Conservation (phyloP, 1,140 invertebrate species). For the Lasaia peninsularis region DNA sequence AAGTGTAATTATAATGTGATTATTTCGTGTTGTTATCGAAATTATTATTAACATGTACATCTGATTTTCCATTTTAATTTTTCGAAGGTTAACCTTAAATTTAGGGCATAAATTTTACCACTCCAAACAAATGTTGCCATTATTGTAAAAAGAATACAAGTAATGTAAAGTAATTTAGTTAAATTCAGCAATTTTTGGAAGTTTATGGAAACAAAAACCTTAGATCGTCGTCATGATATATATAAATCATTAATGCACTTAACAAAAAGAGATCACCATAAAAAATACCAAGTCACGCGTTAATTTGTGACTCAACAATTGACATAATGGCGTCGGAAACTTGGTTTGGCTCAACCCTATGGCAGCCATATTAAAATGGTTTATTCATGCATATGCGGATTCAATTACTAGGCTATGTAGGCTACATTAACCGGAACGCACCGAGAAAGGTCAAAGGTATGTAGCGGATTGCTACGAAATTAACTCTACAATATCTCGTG, state of each 20-base stretch:
- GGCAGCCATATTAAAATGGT: slow-evolving; percentile 34
- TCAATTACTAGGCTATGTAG: slow-evolving; percentile 44
- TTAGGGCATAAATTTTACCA: too few relatives aligned
- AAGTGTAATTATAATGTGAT: too few relatives aligned
- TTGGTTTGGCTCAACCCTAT: slow-evolving; percentile 14
- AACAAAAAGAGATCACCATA: not conserved
- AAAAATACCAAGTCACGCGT: not conserved
- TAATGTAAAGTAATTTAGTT: too few relatives aligned
- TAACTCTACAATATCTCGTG: slow-evolving; percentile 15
- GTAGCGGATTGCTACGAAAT: slow-evolving; percentile 26
- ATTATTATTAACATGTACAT: too few relatives aligned
- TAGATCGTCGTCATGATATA: too few relatives aligned
- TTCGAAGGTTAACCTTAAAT: too few relatives aligned
- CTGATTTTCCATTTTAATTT: too few relatives aligned
- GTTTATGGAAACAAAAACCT: too few relatives aligned
- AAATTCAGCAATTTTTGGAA: too few relatives aligned
- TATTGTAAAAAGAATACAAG: too few relatives aligned
- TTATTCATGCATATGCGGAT: slow-evolving; percentile 47
- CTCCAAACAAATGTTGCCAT: too few relatives aligned
- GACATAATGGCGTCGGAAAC: not conserved
- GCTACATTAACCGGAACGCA: slow-evolving; percentile 36
- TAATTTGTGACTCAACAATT: not conserved
- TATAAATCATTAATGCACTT: not conserved
- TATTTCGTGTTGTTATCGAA: too few relatives aligned
- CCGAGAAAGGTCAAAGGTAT: slow-evolving; percentile 48